Percentiles rank a stretch among this genome's conserved stretches.
Conservation (phyloP, 92 coral and sea anemone species). For the Muricea muricata region DNA sequence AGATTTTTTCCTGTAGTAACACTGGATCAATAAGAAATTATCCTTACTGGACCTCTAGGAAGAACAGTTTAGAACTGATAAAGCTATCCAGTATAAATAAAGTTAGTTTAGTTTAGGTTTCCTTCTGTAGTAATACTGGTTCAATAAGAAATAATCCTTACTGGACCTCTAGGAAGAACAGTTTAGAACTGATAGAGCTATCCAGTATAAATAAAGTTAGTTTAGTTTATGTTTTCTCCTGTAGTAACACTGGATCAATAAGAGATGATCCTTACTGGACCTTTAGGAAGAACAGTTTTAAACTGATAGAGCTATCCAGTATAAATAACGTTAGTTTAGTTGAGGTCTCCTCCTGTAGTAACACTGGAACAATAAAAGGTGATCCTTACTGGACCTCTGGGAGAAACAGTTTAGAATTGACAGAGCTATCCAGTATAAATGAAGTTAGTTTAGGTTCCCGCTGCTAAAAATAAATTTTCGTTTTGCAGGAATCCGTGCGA, state of each 20-base stretch:
- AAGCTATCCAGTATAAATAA: too few species aligned
- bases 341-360: not conserved
- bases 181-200: not conserved
- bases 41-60: too few species aligned
- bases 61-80: too few species aligned
- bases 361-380: too few species aligned
- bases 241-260: conserved; percentile 18
- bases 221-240: conserved; percentile 5
- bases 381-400: too few species aligned
- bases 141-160: too few species aligned
- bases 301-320: conserved; percentile 13
- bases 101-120: too few species aligned
- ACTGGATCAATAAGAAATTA: too few species aligned
- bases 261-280: conserved; percentile 3
- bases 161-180: not conserved
- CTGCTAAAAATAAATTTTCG: not conserved
- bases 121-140: too few species aligned
- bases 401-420: not conserved
- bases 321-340: conserved; percentile 2
- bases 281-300: not conserved
- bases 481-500: conserved; percentile 82
- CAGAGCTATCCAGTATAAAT: not conserved
- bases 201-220: not conserved
- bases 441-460: not conserved
- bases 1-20: too few species aligned